Conservation (phyloP, 2,113 vertebrate genomes). For the Amphiprion ocellaris region DNA sequence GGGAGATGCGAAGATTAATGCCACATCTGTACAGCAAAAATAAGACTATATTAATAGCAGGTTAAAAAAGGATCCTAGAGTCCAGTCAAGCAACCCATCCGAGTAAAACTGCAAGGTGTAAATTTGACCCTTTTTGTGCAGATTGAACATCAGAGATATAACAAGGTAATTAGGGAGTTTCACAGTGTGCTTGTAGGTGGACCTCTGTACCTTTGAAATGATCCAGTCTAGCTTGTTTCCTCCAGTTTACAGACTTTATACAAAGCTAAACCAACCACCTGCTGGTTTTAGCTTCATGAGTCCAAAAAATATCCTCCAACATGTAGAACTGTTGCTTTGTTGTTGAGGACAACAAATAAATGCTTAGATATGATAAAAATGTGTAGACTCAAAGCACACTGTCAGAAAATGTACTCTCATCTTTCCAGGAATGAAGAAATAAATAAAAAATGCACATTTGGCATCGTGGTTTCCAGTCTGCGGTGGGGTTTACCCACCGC, state of each 20-base stretch:
- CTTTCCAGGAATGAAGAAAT: conserved; percentile 2
- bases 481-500: conserved; percentile 37
- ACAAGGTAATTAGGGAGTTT: too few relatives aligned
- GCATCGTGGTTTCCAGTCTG: conserved; percentile 16
- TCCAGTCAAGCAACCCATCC: too few relatives aligned
- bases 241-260: not conserved
- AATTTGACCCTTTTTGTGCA: too few relatives aligned
- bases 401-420: not conserved
- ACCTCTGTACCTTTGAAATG: too few relatives aligned
- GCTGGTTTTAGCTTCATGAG: not conserved
- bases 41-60: too few relatives aligned
- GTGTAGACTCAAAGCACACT: not conserved
- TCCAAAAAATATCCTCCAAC: not conserved
- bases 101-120: too few relatives aligned
- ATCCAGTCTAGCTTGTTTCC: too few relatives aligned
- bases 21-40: too few relatives aligned
- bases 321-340: not conserved
- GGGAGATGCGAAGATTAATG: not conserved
- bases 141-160: too few relatives aligned
- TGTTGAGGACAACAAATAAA: not conserved
- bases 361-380: too few relatives aligned
- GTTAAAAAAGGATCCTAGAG: too few relatives aligned
- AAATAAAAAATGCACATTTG: conserved; percentile 10
- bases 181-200: too few relatives aligned
- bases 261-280: not conserved